Base-by-base conservation (phyloP, 2,888 invertebrate species). In the Drosophila nigritarsus region DNA sequence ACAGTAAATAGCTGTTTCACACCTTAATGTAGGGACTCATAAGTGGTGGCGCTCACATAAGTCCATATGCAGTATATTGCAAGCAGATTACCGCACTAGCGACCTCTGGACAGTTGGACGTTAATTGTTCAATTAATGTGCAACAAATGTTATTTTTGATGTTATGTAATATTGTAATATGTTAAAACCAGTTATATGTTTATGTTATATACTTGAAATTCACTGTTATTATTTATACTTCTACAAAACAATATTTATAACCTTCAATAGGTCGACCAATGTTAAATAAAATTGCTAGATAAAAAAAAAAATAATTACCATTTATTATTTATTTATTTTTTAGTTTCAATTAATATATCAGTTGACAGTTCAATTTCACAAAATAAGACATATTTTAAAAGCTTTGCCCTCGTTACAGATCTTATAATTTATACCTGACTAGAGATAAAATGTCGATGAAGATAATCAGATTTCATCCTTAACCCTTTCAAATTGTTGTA, bases 401-500 rank as follows among this genome's bases (percentile, higher is more conserved):
- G 24, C 7, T 24, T 24, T 15, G 24, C 2, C 7, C 3, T 24
- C 4, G 4, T 8, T 45, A 45, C 8, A 24, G 8, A 32, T 32
- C 8, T 34, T 3, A 27, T 32, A 59, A 48, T 15, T 24, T 20
- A 42, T 42, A 6, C 2, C 0, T 11, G 1, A 1, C 6, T 42
- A 2, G 5, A 20, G 42, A 42, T n/a, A 15, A 18, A 27, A 36
- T 24, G 6, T 36, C 24, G 2, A 24, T 15, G 8, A 24, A 27
- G 11, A 5, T 34, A 54, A 6, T 20, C 36, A 36, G 3, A 6
- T 36, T 50, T 27, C n/a, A 8, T 29, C 54, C 27, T 50, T 7
- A 9, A 20, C 29, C 8, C 15, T 32, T 54, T 91, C 90, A 63
- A 75, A 87, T 5, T 76, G 30, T 6, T 72, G 29, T 76, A 91